phyloP scores from a whole-genome alignment of 1,140 invertebrate genomes.

The Sinonovacula constricta region DNA sequence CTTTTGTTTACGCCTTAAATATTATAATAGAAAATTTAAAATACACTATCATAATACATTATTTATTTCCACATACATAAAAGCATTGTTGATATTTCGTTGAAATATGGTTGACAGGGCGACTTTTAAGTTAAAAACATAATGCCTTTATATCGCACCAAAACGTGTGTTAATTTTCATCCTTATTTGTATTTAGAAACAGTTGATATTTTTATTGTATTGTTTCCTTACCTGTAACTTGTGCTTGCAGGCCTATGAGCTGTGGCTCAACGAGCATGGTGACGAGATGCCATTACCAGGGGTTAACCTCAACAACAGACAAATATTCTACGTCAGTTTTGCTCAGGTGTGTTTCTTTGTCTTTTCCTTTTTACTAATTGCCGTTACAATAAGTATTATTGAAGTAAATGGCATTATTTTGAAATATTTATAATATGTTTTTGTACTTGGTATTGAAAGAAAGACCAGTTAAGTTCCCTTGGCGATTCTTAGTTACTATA shows the following conservation, averaged over 20 bases:
- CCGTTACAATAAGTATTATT: not conserved
- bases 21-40: too few relatives aligned
- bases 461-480: not conserved
- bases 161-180: too few relatives aligned
- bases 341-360: slow-evolving; percentile 83
- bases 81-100: too few relatives aligned
- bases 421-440: not conserved
- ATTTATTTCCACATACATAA: too few relatives aligned
- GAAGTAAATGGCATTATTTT: not conserved
- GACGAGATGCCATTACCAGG: slow-evolving; percentile 82
- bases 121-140: too few relatives aligned
- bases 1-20: too few relatives aligned
- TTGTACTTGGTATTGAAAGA: not conserved
- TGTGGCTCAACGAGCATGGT: slow-evolving; percentile 81
- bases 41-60: too few relatives aligned
- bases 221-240: too few relatives aligned
- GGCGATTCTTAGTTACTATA: not conserved
- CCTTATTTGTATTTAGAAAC: too few relatives aligned
- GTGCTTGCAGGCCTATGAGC: slow-evolving; percentile 81
- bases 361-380: not conserved
- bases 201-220: too few relatives aligned
- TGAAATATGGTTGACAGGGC: too few relatives aligned
- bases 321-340: slow-evolving; percentile 86
- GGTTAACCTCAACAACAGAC: slow-evolving; percentile 82
- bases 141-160: too few relatives aligned